Conservation (phyloP, 2,113 vertebrate genomes). For the Dinomys branickii region DNA sequence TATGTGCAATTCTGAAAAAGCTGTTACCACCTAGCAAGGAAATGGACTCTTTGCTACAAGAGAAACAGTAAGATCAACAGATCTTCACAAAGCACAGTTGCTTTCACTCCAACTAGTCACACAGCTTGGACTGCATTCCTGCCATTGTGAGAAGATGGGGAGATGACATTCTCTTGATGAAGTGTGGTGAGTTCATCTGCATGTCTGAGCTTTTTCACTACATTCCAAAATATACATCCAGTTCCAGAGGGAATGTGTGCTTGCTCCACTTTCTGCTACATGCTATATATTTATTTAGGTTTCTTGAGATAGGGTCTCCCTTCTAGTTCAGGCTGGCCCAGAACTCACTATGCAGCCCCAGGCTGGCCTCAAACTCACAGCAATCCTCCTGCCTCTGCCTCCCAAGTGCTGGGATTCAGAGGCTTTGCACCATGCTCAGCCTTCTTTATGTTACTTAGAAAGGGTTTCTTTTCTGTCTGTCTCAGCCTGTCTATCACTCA, state of each 20-base stretch:
- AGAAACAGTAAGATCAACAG: neutral
- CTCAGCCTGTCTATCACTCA: neutral
- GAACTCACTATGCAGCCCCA: neutral
- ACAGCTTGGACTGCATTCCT: neutral
- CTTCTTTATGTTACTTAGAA: neutral
- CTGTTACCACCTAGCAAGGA: neutral
- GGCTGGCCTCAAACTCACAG: neutral
- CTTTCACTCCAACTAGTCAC: neutral
- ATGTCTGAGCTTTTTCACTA: neutral
- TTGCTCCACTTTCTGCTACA: neutral
- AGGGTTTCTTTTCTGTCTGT: neutral
- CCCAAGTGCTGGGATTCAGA: neutral
- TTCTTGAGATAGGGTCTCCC: too few relatives aligned
- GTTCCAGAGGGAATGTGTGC: too few relatives aligned
- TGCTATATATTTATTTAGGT: too few relatives aligned
- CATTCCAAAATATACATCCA: neutral
- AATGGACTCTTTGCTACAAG: neutral
- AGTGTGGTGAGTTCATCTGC: neutral
- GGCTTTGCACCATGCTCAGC: neutral
- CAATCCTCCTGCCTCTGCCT: neutral
- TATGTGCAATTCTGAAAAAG: constrained; percentile 30
- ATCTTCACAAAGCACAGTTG: neutral
- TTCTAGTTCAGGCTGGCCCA: neutral
- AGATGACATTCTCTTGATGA: neutral
- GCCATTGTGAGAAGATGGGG: neutral